Evolutionary conservation across 2,113 vertebrate species (phyloP), one percentile per base, ranked within the genome.

Genomic region (Hystrix brachyura): DNA sequence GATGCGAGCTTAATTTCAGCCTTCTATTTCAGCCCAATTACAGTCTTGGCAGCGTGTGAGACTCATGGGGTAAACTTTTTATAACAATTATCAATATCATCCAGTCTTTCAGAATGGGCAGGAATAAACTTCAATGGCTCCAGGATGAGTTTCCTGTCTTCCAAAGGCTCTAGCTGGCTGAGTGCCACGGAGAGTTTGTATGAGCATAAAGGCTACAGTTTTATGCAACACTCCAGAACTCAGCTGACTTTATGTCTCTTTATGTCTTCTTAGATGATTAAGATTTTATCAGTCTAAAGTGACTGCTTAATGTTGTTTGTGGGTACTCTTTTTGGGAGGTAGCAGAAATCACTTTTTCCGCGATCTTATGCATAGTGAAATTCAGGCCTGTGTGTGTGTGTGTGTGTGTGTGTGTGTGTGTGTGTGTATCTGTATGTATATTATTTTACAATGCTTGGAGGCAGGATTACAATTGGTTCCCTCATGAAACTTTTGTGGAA

Each of bases 31-130:
- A 94, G 87, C 62, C 78, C 94, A 96, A 92, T 98, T 97, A 95
- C 84, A 60, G 89, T 94, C 87, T 97, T 98, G 97, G 97, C 95
- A 98, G 94, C 57, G 90, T 90, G 46, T 78, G 81, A 74, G 74
- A 51, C 94, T 97, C 96, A 64, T 32, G 94, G 94, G 94, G 94
- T 93, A 95, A 94, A 95, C 76, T 96, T 97, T 95, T 93, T 90
- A 95, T 65, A 95, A 90, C 96, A 96, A 90, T 97, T 97, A 96
- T 82, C 87, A 96, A 84, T 97, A 97, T 97, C 93, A 86, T 94
- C 94, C 94, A 96, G 43, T 98, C 94, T 96, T 93, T 95, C 48
- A 95, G 87, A 98, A 96, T 94, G 94, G 76, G 53, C 59, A 90
- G 72, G 71, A 94, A 97, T 94, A 94, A 94, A 96, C 93, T 89